Conservation (phyloP, 2,888 invertebrate species). For the Acanthosepion pharaonis region DNA sequence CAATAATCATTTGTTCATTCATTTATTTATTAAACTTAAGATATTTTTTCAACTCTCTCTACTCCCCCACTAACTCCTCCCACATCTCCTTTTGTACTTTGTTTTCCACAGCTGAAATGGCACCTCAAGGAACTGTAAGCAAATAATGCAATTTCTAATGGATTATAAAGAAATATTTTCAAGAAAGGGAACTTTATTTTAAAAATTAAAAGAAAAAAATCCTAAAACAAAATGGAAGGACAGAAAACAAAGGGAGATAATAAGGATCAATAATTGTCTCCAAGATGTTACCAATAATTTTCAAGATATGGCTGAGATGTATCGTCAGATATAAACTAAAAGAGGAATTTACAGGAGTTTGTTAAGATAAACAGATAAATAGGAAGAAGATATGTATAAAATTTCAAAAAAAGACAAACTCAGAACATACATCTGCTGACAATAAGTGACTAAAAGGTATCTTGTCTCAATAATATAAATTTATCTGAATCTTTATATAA, state of each 20-base stretch:
- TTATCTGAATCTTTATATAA: not conserved
- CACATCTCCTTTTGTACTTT: not conserved
- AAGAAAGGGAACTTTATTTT: not conserved
- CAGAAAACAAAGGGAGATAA: not conserved
- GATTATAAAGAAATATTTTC: conserved; percentile 15
- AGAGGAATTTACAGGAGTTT: not conserved
- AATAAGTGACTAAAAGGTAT: not conserved
- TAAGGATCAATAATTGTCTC: not conserved
- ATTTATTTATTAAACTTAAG: conserved; percentile 8
- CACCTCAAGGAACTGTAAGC: not conserved
- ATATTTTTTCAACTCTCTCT: not conserved
- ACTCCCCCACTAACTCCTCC: not conserved
- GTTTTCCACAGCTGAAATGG: not conserved
- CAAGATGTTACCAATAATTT: conserved; percentile 33
- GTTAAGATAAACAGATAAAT: not conserved
- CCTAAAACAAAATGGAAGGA: not conserved
- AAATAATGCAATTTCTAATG: conserved; percentile 22
- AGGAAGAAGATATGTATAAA: not conserved
- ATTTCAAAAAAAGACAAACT: not conserved
- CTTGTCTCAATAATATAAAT: not conserved
- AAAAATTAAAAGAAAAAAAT: not conserved
- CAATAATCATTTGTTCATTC: not conserved
- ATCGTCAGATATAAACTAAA: not conserved
- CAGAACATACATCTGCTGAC: not conserved
- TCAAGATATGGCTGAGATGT: not conserved